Conservation (phyloP, 2,797 vertebrate species). For the Varecia variegata region DNA sequence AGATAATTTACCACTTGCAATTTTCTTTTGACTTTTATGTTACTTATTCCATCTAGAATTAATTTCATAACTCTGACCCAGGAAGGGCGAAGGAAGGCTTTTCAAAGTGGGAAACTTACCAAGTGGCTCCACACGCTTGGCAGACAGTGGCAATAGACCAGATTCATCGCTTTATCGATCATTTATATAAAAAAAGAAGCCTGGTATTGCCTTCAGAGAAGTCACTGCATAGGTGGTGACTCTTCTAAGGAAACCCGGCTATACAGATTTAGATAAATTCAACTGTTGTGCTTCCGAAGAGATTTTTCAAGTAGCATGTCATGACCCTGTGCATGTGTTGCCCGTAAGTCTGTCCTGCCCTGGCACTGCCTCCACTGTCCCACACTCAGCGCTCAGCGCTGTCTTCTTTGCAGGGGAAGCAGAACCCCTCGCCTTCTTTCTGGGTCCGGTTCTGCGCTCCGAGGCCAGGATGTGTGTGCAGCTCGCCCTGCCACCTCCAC, state of each 20-base stretch:
- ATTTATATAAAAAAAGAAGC: background rate
- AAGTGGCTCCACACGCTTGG: background rate
- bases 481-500: accelerated
- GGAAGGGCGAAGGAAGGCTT: background rate
- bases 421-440: accelerated
- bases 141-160: background rate
- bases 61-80: background rate
- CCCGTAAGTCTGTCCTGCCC: accelerated
- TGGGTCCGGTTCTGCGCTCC: accelerated
- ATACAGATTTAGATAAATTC: accelerated
- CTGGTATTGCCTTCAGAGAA: conserved; percentile 13
- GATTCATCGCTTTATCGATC: background rate
- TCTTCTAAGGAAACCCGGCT: background rate
- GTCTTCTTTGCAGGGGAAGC: accelerated
- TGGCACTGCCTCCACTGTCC: background rate
- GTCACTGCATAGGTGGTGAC: background rate
- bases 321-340: accelerated
- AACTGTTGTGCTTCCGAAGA: accelerated
- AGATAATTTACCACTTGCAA: background rate
- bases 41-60: background rate
- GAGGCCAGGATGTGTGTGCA: accelerated
- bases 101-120: background rate
- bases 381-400: accelerated
- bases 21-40: conserved; percentile 30
- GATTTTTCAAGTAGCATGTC: accelerated